Evolutionary conservation across 2,797 vertebrate species (phyloP), one percentile per base, ranked within the genome.

Genomic region (Tapera naevia): DNA sequence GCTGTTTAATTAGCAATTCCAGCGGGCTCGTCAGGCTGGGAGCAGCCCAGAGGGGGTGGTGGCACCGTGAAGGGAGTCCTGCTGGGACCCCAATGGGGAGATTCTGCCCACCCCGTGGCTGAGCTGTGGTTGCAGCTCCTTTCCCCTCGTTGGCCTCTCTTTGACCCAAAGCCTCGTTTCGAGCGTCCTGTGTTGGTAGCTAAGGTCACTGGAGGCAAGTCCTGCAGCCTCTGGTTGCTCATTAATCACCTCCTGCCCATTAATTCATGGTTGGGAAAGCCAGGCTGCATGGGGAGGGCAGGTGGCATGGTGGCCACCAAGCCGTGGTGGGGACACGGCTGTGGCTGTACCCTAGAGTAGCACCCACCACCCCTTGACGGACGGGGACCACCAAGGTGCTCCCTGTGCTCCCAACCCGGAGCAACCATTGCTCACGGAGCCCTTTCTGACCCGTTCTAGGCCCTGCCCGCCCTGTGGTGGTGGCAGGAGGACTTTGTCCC

Each of bases 101-200:
- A 33, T 22, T 25, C 24, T 21, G 28, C 67, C 27, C 17, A 2
- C 15, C 46, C 32, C 7, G 2, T 0, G 0, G 33, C 4, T 24
- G 67, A 65, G 67, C 51, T 21, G 11, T 0, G 2, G 0, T 15
- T 0, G 1, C 1, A 4, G 61, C 58, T 72, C 7, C 0, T 25
- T 54, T 61, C 58, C 19, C 45, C 25, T 53, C 5, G 1, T 30
- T 5, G 25, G 28, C 57, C 60, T 39, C 48, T 11, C 8, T 70
- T 71, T 48, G n/a, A 60, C 57, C 45, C 13, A 1, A 41, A 56
- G 70, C 32, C 25, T 1, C 1, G 0, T 51, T 65, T 74, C 57
- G 33, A 5, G 57, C 6, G n/a, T n/a, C n/a, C n/a, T n/a, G n/a
- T n/a, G n/a, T n/a, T n/a, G n/a, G n/a, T n/a, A n/a, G n/a, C n/a